Evolutionary conservation across 2,797 vertebrate species (phyloP), one percentile per base, ranked within the genome.

Genomic region (Micromesistius poutassou): DNA sequence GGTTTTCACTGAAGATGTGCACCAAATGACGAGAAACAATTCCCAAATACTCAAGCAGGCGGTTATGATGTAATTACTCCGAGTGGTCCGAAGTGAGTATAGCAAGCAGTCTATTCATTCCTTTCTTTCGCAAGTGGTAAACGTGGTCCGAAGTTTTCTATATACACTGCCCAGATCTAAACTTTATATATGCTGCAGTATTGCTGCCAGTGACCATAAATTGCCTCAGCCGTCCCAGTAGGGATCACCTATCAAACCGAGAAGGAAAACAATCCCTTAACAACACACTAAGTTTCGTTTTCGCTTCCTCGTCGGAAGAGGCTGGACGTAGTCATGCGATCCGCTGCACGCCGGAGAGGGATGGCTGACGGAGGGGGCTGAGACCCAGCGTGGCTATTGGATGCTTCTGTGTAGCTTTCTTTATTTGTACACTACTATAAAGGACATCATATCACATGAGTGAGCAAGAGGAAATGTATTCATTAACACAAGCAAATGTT

Each of bases 81-180:
- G 38, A 66, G 25, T 25, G 4, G 62, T 66, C 22, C n/a, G 25
- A n/a, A 66, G 62, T 66, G 13, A 66, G 62, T 66, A 4, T 66
- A 25, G 62, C 62, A 28, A 66, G 66, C n/a, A 8, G 66, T 70
- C 2, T 25, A 10, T 70, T 19, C n/a, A 8, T 19, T 8, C 12
- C 66, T 5, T 25, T 28, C n/a, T 70, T 28, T 30, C 66, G 66
- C 55, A 77, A 74, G 46, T 74, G 70, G 79, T 74, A 77, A 81
- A 81, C 72, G 46, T 22, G 46, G 46, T 50, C 16, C 74, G 79
- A 78, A 35, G 5, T 30, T 30, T 30, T 70, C 30, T 71, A 30
- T 30, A 71, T 3, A 8, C 68, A 71, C 68, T 71, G 68, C 13
- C 55, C 5, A 25, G n/a, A 62, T 19, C 2, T 10, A 9, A 13